Conservation (phyloP, 1,140 invertebrate species). For the Vanessa atalanta region DNA sequence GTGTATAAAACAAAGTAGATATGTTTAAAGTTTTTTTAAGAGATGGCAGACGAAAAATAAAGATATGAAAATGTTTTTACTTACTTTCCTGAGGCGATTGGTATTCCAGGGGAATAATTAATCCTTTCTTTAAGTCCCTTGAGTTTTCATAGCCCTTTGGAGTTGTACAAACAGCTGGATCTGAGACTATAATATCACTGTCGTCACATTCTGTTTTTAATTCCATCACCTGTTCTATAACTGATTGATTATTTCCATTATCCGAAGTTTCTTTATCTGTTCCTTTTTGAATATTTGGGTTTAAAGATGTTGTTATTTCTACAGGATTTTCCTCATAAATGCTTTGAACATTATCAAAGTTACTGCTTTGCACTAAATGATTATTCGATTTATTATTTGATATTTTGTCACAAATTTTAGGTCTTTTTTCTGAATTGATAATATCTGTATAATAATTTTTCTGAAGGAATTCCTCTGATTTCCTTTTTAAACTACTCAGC, state of each 20-base stretch:
- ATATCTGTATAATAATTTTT: conserved; percentile 69
- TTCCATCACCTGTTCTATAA: conserved; percentile 53
- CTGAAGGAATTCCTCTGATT: conserved; percentile 75
- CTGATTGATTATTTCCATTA: conserved; percentile 52
- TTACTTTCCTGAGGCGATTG: conserved; percentile 75
- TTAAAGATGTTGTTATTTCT: conserved; percentile 64
- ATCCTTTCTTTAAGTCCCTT: conserved; percentile 62
- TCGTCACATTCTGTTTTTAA: conserved; percentile 77
- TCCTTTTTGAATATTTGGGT: conserved; percentile 55
- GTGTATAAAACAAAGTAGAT: too few relatives aligned
- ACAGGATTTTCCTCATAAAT: conserved; percentile 69
- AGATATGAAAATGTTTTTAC: conserved; percentile 38
- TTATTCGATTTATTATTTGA: conserved; percentile 63
- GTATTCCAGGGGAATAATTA: conserved; percentile 59
- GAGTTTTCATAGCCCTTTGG: conserved; percentile 65
- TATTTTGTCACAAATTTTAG: conserved; percentile 70
- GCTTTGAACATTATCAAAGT: conserved; percentile 67
- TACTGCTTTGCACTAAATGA: conserved; percentile 49
- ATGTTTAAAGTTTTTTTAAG: background rate
- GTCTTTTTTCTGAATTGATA: conserved; percentile 67
- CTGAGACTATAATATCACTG: conserved; percentile 71
- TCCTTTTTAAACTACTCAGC: conserved; percentile 74
- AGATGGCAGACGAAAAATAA: background rate
- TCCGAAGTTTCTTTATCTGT: conserved; percentile 54
- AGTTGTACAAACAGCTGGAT: conserved; percentile 70